Evolutionary conservation across 2,113 vertebrate species (phyloP).

Genomic region (Gopherus evgoodei): DNA sequence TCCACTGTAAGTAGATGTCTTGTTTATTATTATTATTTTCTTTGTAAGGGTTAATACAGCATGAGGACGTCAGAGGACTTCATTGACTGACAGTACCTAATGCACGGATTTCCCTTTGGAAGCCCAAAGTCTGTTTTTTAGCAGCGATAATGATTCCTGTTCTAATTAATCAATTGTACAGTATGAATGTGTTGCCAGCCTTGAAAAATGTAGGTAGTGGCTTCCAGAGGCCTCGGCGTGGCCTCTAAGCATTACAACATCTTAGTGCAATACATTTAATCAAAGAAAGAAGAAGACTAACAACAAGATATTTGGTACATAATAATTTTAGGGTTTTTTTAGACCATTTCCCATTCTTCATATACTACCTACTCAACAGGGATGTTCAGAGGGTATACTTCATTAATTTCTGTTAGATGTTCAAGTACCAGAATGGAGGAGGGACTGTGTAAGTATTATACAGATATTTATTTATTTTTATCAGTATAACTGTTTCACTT

Average conservation of each 20-base stretch:
- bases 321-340: not conserved
- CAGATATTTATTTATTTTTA: not conserved
- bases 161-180: not conserved
- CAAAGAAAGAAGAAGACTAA: not conserved
- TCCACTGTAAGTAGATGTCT: not conserved
- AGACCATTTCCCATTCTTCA: not conserved
- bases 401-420: not conserved
- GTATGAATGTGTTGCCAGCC: not conserved
- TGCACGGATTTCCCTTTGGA: not conserved
- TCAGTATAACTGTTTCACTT: not conserved
- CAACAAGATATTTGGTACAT: accelerated
- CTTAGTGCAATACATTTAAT: not conserved
- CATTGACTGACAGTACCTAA: accelerated
- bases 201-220: not conserved
- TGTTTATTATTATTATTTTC: not conserved
- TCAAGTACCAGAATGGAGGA: not conserved
- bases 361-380: not conserved
- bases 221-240: not conserved
- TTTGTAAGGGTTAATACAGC: not conserved
- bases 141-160: not conserved
- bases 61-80: not conserved
- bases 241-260: not conserved
- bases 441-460: not conserved
- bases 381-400: not conserved
- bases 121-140: not conserved